Evolutionary conservation across 1,140 invertebrate species (phyloP).

Genomic region (Araneus ventricosus): DNA sequence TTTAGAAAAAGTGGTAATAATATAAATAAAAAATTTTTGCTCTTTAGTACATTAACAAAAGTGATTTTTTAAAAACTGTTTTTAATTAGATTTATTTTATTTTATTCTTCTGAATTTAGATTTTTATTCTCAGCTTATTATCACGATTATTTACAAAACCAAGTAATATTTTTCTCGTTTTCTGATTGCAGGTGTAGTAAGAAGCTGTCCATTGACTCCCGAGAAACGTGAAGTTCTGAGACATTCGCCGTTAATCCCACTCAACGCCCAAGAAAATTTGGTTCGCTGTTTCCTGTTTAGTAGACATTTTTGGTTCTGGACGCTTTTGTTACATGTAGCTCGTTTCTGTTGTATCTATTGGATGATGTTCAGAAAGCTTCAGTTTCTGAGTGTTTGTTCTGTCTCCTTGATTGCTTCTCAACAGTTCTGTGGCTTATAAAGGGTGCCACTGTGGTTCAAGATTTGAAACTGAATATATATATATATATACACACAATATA

Average conservation of each 20-base stretch:
- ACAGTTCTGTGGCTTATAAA: neutral
- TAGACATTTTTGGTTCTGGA: neutral
- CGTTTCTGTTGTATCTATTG: neutral
- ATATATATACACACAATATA: too few relatives aligned
- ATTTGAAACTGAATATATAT: too few relatives aligned
- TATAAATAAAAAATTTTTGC: too few relatives aligned
- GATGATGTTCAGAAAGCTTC: neutral
- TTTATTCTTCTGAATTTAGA: too few relatives aligned
- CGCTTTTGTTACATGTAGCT: neutral
- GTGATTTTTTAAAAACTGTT: too few relatives aligned
- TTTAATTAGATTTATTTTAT: too few relatives aligned
- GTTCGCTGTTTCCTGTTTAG: neutral
- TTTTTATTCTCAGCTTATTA: too few relatives aligned
- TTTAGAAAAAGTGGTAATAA: too few relatives aligned
- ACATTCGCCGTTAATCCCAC: neutral
- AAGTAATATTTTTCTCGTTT: too few relatives aligned
- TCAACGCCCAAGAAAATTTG: neutral
- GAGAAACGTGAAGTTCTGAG: neutral
- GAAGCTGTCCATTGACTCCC: neutral
- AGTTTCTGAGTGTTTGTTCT: neutral
- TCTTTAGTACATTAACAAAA: too few relatives aligned
- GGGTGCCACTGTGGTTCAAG: too few relatives aligned
- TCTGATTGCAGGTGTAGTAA: neutral
- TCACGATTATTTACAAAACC: too few relatives aligned
- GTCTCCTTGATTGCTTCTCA: neutral